Conservation (phyloP, 2,888 invertebrate genomes). For the Campoletis raptor region DNA sequence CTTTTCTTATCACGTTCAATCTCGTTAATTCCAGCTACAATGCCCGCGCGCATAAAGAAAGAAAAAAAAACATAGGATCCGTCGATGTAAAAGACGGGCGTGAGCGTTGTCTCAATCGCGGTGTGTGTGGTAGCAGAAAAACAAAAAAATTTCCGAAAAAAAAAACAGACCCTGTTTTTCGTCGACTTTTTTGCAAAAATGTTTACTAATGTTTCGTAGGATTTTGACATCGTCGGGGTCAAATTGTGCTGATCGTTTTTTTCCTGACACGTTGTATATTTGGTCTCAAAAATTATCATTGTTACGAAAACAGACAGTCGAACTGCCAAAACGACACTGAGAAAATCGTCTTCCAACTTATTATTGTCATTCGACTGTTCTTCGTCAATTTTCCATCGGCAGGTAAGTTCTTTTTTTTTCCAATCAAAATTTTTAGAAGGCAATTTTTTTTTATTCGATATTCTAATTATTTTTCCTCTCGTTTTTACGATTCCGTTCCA, state of each 20-base stretch:
- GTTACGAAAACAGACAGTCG: background rate
- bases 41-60: slow-evolving; percentile 31
- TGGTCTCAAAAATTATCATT: background rate
- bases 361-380: background rate
- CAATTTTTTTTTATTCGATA: background rate
- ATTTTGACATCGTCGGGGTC: slow-evolving; percentile 44
- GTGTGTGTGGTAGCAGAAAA: background rate
- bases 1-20: slow-evolving; percentile 1
- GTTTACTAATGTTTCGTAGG: slow-evolving; percentile 36
- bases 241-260: slow-evolving; percentile 30
- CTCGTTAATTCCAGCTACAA: background rate
- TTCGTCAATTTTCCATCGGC: background rate
- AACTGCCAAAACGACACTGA: background rate
- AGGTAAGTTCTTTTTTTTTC: slow-evolving; percentile 1
- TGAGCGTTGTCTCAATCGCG: slow-evolving; percentile 54
- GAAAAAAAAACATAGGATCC: slow-evolving; percentile 47
- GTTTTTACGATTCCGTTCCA: background rate
- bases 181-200: slow-evolving; percentile 37
- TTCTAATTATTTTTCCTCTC: background rate
- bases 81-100: slow-evolving; percentile 55
- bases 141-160: background rate
- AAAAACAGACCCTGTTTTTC: background rate
- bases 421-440: background rate
- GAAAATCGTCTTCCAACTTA: slow-evolving; percentile 18
- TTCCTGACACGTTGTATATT: slow-evolving; percentile 13